These are phyloP conservation scores for Pelecanus crispus DNA, from an alignment of 2,113 vertebrate genomes.

Conservation along the genomic window DNA sequence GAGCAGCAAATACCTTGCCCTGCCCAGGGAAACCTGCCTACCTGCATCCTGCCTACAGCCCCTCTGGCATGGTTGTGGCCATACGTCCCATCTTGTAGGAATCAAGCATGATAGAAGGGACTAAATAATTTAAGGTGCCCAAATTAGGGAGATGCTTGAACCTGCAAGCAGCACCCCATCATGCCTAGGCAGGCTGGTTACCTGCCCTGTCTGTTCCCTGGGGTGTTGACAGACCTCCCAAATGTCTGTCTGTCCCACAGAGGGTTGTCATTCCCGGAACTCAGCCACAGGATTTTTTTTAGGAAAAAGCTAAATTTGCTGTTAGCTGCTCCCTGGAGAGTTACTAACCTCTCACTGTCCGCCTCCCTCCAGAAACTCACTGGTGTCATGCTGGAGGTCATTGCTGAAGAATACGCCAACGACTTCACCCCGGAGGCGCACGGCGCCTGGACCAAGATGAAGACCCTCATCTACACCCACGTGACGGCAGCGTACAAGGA, in stretches of 20 bases:
- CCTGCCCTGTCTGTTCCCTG: not conserved
- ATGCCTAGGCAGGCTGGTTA: not conserved
- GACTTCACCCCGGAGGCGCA: conserved; percentile 88
- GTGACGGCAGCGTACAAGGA: conserved; percentile 93
- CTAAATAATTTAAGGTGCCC: not conserved
- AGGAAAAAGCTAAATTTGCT: not conserved
- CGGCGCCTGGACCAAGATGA: conserved; percentile 90
- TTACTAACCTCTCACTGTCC: not conserved
- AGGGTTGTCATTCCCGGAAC: not conserved
- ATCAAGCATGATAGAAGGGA: fast-evolving
- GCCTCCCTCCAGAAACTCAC: conserved; percentile 81
- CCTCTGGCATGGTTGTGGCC: fast-evolving
- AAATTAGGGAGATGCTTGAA: too few species aligned
- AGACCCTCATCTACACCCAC: conserved; percentile 86
- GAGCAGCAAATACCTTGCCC: fast-evolving
- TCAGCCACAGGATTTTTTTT: not conserved
- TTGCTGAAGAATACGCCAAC: conserved; percentile 85
- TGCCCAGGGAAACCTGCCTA: not conserved
- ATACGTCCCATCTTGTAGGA: not conserved
- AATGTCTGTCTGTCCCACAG: fast-evolving
- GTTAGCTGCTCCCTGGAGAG: not conserved
- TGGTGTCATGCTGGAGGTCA: conserved; percentile 89
- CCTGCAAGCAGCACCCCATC: not conserved
- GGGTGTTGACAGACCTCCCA: fast-evolving
- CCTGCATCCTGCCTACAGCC: not conserved